Percentiles rank a stretch among this genome's conserved stretches.
Conservation (phyloP, 2,888 invertebrate species). For the Elmis aenea region DNA sequence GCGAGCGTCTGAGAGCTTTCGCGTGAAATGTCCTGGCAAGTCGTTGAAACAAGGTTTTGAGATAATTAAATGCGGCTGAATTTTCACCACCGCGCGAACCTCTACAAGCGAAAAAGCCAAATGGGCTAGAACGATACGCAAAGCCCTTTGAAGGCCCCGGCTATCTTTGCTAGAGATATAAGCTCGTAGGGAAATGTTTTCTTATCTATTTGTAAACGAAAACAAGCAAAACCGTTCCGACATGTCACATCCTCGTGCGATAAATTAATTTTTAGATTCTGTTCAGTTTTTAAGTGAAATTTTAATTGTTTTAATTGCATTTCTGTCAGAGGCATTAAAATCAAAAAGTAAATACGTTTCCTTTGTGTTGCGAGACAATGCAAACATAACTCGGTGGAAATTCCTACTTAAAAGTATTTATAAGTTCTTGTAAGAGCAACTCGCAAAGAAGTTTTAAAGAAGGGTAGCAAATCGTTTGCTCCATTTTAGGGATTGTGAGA, state of each 20-base stretch:
- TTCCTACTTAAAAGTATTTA: constrained; percentile 12
- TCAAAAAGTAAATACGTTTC: no score
- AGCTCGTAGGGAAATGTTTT: constrained; percentile 18
- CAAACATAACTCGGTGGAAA: constrained; percentile 11
- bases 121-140: constrained; percentile 39
- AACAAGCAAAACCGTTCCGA: no score
- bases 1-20: no score
- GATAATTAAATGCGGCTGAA: no score
- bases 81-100: constrained; percentile 25
- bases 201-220: constrained; percentile 17
- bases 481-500: no score
- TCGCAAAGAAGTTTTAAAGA: constrained; percentile 12
- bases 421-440: constrained; percentile 12
- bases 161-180: constrained; percentile 33
- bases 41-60: no score
- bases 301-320: no score
- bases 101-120: constrained; percentile 28
- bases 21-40: no score
- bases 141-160: constrained; percentile 31
- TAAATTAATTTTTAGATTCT: no score
- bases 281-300: no score
- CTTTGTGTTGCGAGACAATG: constrained; percentile 9
- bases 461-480: constrained; percentile 11
- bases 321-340: no score
- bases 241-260: no score